Conservation (phyloP, 1,140 invertebrate species). For the Drosophila teissieri region DNA sequence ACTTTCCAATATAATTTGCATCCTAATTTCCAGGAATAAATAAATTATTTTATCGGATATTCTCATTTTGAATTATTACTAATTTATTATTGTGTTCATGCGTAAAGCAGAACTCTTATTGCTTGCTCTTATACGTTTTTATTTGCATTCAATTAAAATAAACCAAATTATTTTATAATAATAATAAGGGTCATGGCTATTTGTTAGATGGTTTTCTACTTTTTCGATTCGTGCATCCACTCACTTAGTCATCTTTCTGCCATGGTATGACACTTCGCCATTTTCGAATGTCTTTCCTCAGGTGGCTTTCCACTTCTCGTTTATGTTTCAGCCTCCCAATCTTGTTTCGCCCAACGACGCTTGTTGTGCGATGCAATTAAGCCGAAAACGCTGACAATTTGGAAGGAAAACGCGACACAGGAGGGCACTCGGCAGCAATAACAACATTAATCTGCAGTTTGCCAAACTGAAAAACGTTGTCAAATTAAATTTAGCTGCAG, state of each 20-base stretch:
- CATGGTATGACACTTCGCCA: constrained; percentile 1
- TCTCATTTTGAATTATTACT: constrained; percentile 4
- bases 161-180: no score
- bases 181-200: background rate
- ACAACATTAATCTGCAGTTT: constrained; percentile 60
- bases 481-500: constrained; percentile 74
- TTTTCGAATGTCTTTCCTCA: constrained; percentile 16
- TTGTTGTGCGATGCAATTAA: constrained; percentile 60
- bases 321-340: constrained; percentile 5
- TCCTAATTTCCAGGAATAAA: constrained; percentile 22
- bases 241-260: background rate
- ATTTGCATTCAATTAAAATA: no score
- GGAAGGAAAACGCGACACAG: constrained; percentile 45
- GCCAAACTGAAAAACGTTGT: constrained; percentile 53
- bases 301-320: constrained; percentile 14
- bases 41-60: constrained; percentile 3
- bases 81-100: background rate
- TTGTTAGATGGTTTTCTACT: background rate
- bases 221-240: no score
- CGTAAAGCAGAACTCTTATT: background rate
- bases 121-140: background rate
- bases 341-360: constrained; percentile 35
- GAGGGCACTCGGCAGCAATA: constrained; percentile 31
- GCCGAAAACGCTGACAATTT: constrained; percentile 64
- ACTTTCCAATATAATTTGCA: constrained; percentile 21